Evolutionary conservation across 2,113 vertebrate species (phyloP).

Genomic region (Perccottus glenii): DNA sequence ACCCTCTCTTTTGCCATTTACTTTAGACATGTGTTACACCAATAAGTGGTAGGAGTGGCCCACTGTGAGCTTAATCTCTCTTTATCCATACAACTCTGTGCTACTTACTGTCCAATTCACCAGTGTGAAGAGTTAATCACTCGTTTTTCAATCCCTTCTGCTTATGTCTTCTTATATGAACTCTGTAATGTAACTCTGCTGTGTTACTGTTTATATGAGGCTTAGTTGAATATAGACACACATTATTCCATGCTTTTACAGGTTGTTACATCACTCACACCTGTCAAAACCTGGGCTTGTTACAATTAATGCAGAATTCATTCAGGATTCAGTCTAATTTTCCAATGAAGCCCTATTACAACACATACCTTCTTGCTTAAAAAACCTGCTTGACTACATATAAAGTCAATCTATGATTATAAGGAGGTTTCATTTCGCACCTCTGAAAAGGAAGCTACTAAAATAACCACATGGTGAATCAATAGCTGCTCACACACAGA

Average conservation of each 20-base stretch:
- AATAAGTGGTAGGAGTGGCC: constrained; percentile 53
- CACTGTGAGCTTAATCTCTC: constrained; percentile 63
- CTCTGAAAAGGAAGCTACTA: constrained; percentile 3
- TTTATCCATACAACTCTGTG: constrained; percentile 63
- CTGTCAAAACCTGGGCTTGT: constrained; percentile 23
- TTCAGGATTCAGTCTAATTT: constrained; percentile 17
- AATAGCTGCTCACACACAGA: neutral
- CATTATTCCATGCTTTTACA: constrained; percentile 10
- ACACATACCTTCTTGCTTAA: neutral
- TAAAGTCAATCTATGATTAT: neutral
- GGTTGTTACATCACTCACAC: constrained; percentile 11
- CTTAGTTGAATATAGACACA: too few species aligned
- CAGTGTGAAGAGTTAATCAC: constrained; percentile 56
- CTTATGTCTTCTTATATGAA: neutral
- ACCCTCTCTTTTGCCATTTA: neutral
- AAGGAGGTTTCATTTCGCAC: neutral
- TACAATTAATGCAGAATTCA: constrained; percentile 13
- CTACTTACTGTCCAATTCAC: constrained; percentile 56
- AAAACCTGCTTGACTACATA: neutral
- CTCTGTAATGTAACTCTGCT: neutral
- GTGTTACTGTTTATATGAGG: too few species aligned
- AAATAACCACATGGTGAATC: constrained; percentile 1
- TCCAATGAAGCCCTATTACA: neutral
- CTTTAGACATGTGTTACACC: constrained; percentile 44
- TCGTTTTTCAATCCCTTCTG: constrained; percentile 27